Evolutionary conservation across 2,797 vertebrate species (phyloP).

Genomic region (Rachycentron canadum): DNA sequence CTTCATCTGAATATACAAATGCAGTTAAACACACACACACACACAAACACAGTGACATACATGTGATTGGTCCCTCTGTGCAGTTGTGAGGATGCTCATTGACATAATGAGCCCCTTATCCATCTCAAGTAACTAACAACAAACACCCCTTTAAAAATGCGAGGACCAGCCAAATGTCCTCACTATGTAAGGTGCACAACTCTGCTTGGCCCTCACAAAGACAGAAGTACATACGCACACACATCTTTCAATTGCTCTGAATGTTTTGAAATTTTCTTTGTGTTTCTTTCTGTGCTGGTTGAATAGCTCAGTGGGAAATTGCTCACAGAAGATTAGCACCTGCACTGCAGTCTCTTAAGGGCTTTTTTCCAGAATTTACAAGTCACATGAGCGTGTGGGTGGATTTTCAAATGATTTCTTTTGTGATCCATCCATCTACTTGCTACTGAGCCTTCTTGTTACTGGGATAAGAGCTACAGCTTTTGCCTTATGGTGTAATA

Average conservation of each 20-base stretch:
- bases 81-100: too few species aligned
- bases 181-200: too few species aligned
- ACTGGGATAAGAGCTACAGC: background rate
- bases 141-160: too few species aligned
- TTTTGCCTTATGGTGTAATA: background rate
- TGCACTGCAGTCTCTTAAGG: conserved; percentile 8
- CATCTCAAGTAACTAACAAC: too few species aligned
- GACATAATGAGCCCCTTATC: too few species aligned
- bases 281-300: conserved; percentile 10
- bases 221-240: background rate
- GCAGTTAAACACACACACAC: background rate
- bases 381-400: conserved; percentile 13
- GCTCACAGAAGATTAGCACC: conserved; percentile 12
- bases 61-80: too few species aligned
- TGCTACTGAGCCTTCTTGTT: conserved; percentile 3
- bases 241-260: background rate
- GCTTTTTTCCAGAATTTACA: too few species aligned
- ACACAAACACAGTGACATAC: too few species aligned
- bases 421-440: background rate
- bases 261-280: background rate
- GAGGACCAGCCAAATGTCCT: too few species aligned
- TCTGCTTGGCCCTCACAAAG: too few species aligned
- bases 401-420: conserved; percentile 2
- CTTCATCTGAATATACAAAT: background rate
- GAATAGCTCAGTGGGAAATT: conserved; percentile 25